Evolutionary conservation across 2,888 invertebrate species (phyloP).

Genomic region (Rotaria socialis): DNA sequence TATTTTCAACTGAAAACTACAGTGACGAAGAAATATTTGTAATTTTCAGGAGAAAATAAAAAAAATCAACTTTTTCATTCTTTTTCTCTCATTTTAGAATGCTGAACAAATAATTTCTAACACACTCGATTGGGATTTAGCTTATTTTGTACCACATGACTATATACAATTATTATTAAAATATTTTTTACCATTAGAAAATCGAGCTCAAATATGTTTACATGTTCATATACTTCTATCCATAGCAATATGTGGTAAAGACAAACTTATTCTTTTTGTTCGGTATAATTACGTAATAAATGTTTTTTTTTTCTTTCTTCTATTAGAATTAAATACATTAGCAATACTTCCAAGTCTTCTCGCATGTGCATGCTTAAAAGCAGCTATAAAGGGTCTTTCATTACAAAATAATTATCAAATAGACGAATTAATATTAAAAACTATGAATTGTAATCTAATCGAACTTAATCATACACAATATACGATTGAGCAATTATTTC

Average conservation of each 20-base stretch:
- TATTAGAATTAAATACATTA: neutral
- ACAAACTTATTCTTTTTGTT: neutral
- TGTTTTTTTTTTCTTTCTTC: neutral
- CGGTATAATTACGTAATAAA: neutral
- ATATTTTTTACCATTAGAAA: constrained; percentile 14
- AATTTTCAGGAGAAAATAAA: neutral
- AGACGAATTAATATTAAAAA: neutral
- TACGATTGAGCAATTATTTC: neutral
- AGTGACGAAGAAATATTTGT: constrained; percentile 28
- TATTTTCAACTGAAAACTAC: constrained; percentile 20
- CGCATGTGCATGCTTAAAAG: neutral
- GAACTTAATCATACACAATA: neutral
- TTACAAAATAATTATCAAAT: neutral
- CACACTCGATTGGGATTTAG: constrained; percentile 32
- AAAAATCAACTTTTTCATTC: too few species aligned
- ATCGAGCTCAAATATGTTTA: neutral
- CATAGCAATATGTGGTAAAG: neutral
- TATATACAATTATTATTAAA: neutral
- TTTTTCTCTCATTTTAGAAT: neutral
- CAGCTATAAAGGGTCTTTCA: constrained; percentile 17
- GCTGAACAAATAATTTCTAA: neutral
- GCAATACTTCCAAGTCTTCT: constrained; percentile 3
- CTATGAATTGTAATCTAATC: neutral
- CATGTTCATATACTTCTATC: constrained; percentile 17
- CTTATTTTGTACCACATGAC: constrained; percentile 12